Evolutionary conservation across 2,113 vertebrate species (phyloP), one percentile per base, ranked within the genome.

Genomic region (Herpetotheres cachinnans): DNA sequence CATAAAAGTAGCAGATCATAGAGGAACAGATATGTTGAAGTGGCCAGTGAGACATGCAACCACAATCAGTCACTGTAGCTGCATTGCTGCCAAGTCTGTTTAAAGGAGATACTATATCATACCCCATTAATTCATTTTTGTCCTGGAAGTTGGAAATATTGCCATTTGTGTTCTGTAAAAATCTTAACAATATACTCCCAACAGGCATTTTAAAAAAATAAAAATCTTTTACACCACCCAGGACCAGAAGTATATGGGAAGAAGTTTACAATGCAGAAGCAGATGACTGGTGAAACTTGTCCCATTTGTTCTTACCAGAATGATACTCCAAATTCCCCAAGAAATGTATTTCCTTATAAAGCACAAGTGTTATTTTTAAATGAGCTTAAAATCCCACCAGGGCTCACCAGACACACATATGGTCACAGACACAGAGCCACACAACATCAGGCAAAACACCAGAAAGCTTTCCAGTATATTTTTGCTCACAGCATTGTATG

Each of bases 131-230:
- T n/a, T 46, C 1, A 2, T 11, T 38, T 63, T 69, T 58, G 30
- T 62, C 9, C 55, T 50, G 36, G 19, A 69, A 69, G 47, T 10
- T 81, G 27, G 20, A 56, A 61, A 42, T 55, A 61, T 32, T 70
- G 36, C 16, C 3, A 0, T 22, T 16, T 80, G 19, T 21, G 7
- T 72, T 86, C 17, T 34, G 9, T 29, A 47, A 77, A 42, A 67
- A 81, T 30, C 20, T 20, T 27, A 38, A 67, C 29, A 29, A 62
- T 9, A 74, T 14, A 16, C 34, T 71, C 46, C 46, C 66, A 24
- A 24, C 11, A 40, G 0, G 9, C 46, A 40, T n/a, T 63, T 4
- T 0, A 25, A 67, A 32, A 61, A n/a, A 50, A 20, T 15, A 22
- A 36, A 49, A n/a, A 40, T 12, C 8, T 52, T 74, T 66, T n/a